Evolutionary conservation across 92 coral and sea anemone species (phyloP).

Genomic region (Porites rus): DNA sequence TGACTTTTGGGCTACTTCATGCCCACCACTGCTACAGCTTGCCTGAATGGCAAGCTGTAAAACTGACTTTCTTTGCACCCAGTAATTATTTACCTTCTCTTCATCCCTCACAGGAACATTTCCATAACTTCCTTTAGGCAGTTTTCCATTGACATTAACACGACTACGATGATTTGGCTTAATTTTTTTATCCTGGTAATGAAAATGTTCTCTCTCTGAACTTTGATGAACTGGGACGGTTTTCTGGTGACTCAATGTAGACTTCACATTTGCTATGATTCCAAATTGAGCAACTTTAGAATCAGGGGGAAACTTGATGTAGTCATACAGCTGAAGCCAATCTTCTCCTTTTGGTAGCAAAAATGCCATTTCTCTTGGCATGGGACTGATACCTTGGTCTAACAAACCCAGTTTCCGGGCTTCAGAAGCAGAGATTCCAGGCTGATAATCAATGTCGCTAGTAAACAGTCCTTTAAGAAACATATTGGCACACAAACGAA

Average conservation of each 20-base stretch:
- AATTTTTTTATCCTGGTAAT: neutral
- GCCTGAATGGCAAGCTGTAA: too few species aligned
- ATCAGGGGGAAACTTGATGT: conserved; percentile 93
- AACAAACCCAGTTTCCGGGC: conserved; percentile 92
- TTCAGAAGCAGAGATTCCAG: conserved; percentile 91
- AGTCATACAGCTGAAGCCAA: conserved; percentile 89
- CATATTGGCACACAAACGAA: conserved; percentile 98
- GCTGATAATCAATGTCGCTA: conserved; percentile 92
- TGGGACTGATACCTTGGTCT: conserved; percentile 82
- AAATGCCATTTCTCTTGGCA: conserved; percentile 97
- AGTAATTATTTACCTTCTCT: neutral
- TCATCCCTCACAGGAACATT: neutral
- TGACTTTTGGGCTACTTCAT: too few species aligned
- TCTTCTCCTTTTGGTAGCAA: conserved; percentile 84
- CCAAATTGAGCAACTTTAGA: conserved; percentile 81
- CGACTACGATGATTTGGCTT: conserved; percentile 8
- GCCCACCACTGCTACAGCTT: too few species aligned
- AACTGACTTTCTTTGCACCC: neutral
- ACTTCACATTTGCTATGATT: conserved; percentile 76
- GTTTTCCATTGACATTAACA: neutral
- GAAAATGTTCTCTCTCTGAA: neutral
- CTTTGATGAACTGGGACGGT: neutral
- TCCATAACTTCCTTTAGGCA: neutral
- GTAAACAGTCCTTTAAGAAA: conserved; percentile 95
- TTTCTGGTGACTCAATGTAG: neutral